A percentile compares a stretch with the other conserved stretches of the same genome.
Evolutionary conservation across 2,888 invertebrate species (phyloP).

Genomic region (Drosophila robusta): DNA sequence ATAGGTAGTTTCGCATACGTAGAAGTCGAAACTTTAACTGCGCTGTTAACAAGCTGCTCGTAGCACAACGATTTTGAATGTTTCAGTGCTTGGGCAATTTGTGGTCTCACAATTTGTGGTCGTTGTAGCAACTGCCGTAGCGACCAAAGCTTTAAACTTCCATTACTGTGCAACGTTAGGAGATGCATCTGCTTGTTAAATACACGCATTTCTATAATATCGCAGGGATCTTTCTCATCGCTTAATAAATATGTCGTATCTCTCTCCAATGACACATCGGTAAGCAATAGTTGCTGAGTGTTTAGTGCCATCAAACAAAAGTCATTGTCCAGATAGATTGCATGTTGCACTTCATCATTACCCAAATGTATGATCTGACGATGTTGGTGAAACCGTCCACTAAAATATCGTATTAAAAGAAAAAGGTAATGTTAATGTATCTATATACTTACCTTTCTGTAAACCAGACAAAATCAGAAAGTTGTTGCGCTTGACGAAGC

Average conservation of each 20-base stretch:
- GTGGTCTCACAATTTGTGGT: background rate
- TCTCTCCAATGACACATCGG: conserved; percentile 82
- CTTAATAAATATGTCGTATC: conserved; percentile 71
- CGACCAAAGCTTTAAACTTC: conserved; percentile 82
- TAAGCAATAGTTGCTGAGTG: conserved; percentile 74
- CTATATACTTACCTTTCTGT: conserved; percentile 75
- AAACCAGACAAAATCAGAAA: conserved; percentile 82
- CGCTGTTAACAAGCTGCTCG: conserved; percentile 53
- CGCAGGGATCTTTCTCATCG: conserved; percentile 54
- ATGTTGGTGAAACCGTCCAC: conserved; percentile 83
- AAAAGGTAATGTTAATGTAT: too few species aligned
- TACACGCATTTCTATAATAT: conserved; percentile 73
- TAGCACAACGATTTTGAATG: conserved; percentile 20
- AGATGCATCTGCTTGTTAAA: conserved; percentile 77
- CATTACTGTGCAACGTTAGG: conserved; percentile 81
- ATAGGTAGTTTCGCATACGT: conserved; percentile 34
- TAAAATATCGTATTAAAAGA: conserved; percentile 28
- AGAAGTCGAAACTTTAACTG: conserved; percentile 24
- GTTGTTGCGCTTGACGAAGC: conserved; percentile 73
- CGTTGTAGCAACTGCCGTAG: conserved; percentile 47
- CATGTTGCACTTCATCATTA: conserved; percentile 62
- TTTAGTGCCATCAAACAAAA: conserved; percentile 80
- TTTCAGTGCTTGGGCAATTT: conserved; percentile 4
- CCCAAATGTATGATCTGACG: conserved; percentile 83
- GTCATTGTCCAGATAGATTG: conserved; percentile 78